Base-by-base conservation (phyloP, 1,140 invertebrate species). In the Papilio helenus region DNA sequence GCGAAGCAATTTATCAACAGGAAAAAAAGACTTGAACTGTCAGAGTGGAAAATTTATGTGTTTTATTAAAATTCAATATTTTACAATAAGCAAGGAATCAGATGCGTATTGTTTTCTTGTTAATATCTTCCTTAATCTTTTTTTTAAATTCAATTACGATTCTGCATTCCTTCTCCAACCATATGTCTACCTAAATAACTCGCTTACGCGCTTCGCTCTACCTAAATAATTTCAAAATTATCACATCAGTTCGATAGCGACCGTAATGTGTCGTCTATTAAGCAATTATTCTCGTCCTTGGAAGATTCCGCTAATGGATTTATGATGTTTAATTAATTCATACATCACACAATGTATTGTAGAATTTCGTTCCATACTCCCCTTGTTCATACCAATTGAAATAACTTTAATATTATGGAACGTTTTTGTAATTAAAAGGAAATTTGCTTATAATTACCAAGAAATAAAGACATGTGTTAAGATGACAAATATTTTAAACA, bases 261-360 rank as follows among this genome's bases (percentile, higher is more conserved):
- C 2, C 23, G 58, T 26, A 65, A 65, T 29, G 61, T 68, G 61
- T 65, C 61, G 23, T 68, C 10, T 68, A 29, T 68, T 29, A 34
- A 61, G 7, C 61, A 68, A 68, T 68, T 29, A 68, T 3, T 4
- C 58, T 2, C 61, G 61, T 68, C 61, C 61, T 68, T 68, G 23
- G 58, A 61, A 61, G 23, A 68, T 68, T 29, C 26, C 61, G 12
- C 61, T 68, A 68, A 68, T 68, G 61, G 61, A 68, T 68, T 68
- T 68, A 68, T 68, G 26, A 68, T 68, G 61, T 68, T 26, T 26
- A 61, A 61, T 61, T 68, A 68, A 68, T 68, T 68, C 61, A 68
- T 68, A 68, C 29, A 34, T 29, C 61, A 68, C 61, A 18, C 14
- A 26, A 26, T 3, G 3, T 10, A 58, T 61, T 61, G 26, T 68